Conservation (phyloP, 2,797 vertebrate genomes). For the Sebastiscus albofasciatus region DNA sequence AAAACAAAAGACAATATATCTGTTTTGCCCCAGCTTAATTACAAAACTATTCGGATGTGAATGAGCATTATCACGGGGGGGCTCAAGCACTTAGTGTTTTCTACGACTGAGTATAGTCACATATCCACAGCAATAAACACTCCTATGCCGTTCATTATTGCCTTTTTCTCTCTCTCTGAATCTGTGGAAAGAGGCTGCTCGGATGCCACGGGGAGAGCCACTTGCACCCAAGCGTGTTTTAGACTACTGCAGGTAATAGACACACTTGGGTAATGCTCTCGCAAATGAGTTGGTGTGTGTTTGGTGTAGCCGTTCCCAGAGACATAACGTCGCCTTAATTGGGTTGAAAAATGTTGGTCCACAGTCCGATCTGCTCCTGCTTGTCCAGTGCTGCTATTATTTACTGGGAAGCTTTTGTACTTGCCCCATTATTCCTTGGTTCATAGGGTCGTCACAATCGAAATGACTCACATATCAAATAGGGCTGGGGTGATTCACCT, state of each 20-base stretch:
- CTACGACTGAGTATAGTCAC: neutral
- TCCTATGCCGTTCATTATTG: neutral
- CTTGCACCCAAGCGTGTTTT: constrained; percentile 9
- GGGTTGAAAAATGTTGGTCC: constrained; percentile 16
- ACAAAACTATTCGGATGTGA: neutral
- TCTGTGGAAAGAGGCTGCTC: neutral
- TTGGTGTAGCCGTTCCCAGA: constrained; percentile 24
- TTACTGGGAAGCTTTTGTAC: neutral
- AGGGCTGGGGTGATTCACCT: no score
- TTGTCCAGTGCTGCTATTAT: constrained; percentile 7
- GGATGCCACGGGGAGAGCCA: neutral
- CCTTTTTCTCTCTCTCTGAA: neutral
- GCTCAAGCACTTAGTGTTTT: neutral
- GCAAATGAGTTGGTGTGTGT: constrained; percentile 11
- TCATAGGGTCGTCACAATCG: neutral
- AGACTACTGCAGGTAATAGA: constrained; percentile 26
- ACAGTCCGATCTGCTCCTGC: neutral
- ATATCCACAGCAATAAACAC: constrained; percentile 5
- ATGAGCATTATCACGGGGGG: neutral
- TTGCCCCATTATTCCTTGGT: neutral
- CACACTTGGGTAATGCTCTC: constrained; percentile 17
- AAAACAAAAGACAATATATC: neutral
- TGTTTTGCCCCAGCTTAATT: constrained; percentile 16
- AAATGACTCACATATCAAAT: neutral
- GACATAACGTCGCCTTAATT: constrained; percentile 19